Conservation (phyloP, 2,797 vertebrate genomes). For the Spinus olivaceus region DNA sequence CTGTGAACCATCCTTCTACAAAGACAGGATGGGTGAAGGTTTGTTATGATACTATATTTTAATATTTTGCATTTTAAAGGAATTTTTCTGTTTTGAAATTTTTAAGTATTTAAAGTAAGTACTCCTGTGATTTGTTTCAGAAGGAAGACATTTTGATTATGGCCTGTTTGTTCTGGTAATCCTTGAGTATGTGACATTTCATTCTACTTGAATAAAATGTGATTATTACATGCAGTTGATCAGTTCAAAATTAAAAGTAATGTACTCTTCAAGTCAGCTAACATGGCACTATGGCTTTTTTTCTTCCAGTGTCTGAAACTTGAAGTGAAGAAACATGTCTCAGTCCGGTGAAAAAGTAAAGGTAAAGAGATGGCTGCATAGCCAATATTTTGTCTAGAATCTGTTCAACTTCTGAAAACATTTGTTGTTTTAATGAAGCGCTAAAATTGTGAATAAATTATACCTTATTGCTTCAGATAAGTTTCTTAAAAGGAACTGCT, state of each 20-base stretch:
- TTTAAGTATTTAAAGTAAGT: background rate
- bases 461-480: background rate
- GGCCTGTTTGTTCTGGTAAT: background rate
- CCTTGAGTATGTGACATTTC: background rate
- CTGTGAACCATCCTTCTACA: background rate
- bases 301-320: slow-evolving; percentile 54
- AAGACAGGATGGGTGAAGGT: background rate
- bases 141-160: background rate
- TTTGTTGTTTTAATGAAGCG: background rate
- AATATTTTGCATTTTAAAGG: background rate
- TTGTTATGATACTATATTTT: background rate
- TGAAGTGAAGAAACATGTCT: slow-evolving; percentile 76
- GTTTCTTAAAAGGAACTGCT: background rate
- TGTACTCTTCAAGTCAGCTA: background rate
- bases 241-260: background rate
- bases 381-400: background rate
- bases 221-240: background rate
- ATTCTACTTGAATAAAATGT: background rate
- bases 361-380: slow-evolving; percentile 67
- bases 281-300: background rate
- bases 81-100: background rate
- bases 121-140: background rate
- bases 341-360: slow-evolving; percentile 89
- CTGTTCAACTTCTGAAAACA: background rate
- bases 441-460: background rate